Evolutionary conservation across 2,797 vertebrate genomes (phyloP), one percentile per base, ranked within the genome.

Genomic region (Melanotaenia trifasciata): DNA sequence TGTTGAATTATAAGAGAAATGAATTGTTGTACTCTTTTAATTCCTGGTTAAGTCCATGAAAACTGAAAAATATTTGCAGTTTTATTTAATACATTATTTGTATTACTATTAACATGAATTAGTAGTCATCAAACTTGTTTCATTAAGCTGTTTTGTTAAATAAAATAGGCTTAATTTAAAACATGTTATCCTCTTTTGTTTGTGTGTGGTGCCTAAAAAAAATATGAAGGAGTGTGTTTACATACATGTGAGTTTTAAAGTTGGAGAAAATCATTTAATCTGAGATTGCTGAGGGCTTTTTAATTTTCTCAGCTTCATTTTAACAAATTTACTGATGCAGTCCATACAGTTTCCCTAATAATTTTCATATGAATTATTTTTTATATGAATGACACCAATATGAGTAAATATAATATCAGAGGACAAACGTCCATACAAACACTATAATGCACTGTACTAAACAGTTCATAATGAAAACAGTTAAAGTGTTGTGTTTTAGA

Each of bases 401-500:
- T 51, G 47, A 45, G 60, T 47, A 35, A 20, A 30, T 16, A 54
- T 51, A 20, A 58, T n/a, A 58, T 47, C 35, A 45, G 3, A 63
- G n/a, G 47, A 35, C 45, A 50, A 53, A 47, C 43, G 32, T n/a
- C 9, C 33, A 30, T 30, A 30, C 30, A 30, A 30, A 30, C 30
- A 30, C 30, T 30, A 30, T 30, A 30, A 30, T 30, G 26, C n/a
- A 54, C 20, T 16, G 62, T 5, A 30, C 4, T 64, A 50, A 64
- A 45, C 35, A 47, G 24, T 45, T 66, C 68, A 8, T 28, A 58
- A 33, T 24, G 20, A 30, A 5, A 28, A 35, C 12, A 51, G 6
- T 76, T 80, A 26, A 22, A 16, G 9, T 9, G n/a, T 45, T 18
- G 18, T 65, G 18, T 67, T 79, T 54, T 43, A 66, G 13, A 61